Evolutionary conservation across 1,140 invertebrate genomes (phyloP).

Genomic region (Bombus pascuorum): DNA sequence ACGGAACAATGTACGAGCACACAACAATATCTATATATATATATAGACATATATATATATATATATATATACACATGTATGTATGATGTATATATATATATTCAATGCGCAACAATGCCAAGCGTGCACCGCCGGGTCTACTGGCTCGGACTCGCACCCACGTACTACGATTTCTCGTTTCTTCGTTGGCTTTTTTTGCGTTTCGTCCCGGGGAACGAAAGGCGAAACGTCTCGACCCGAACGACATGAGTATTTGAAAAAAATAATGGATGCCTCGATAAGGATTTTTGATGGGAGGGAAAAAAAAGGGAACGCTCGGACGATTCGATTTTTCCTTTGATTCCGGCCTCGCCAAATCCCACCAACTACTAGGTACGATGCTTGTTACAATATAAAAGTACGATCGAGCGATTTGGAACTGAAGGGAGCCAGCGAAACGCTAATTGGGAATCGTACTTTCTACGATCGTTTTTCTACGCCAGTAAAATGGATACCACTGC

Average conservation of each 20-base stretch:
- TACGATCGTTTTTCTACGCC: neutral
- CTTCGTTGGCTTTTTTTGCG: slow-evolving; percentile 28
- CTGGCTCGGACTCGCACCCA: slow-evolving; percentile 64
- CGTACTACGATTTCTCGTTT: slow-evolving; percentile 53
- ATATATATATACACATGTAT: neutral
- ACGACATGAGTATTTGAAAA: slow-evolving; percentile 43
- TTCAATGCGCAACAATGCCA: slow-evolving; percentile 68
- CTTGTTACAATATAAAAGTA: slow-evolving; percentile 28
- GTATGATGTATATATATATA: slow-evolving; percentile 1
- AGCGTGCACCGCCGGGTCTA: slow-evolving; percentile 73
- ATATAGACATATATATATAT: neutral
- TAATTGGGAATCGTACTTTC: neutral
- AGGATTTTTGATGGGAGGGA: slow-evolving; percentile 16
- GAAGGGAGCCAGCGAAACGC: slow-evolving; percentile 2
- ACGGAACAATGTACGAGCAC: slow-evolving; percentile 61
- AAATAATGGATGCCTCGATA: slow-evolving; percentile 20
- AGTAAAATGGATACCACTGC: neutral
- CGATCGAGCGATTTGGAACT: neutral
- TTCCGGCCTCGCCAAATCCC: slow-evolving; percentile 19
- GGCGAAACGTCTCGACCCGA: slow-evolving; percentile 39
- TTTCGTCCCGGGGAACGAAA: slow-evolving; percentile 26
- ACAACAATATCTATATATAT: slow-evolving; percentile 50
- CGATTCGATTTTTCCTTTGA: slow-evolving; percentile 18
- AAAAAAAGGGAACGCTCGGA: neutral
- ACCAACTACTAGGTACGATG: slow-evolving; percentile 40